phyloP scores from a whole-genome alignment of 1,140 invertebrate genomes.

The Pissodes strobi region DNA sequence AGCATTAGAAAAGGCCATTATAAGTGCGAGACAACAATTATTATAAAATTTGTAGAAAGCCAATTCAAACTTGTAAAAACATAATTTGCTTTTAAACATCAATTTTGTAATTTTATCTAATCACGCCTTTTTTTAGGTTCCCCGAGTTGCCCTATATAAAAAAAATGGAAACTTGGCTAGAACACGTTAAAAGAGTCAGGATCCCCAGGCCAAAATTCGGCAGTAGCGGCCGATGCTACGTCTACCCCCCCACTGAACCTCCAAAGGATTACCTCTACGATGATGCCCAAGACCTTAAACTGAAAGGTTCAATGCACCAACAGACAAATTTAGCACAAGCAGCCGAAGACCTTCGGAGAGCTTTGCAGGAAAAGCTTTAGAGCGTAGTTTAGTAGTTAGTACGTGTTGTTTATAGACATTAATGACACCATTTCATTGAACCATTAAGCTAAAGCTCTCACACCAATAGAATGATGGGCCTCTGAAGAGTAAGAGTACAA shows the following conservation, averaged over 20 bases:
- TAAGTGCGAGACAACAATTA: too few species aligned
- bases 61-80: too few species aligned
- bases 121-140: not conserved
- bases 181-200: constrained; percentile 77
- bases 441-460: too few species aligned
- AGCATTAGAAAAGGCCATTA: too few species aligned
- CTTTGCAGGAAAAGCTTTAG: constrained; percentile 59
- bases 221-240: constrained; percentile 51
- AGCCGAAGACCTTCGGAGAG: constrained; percentile 72
- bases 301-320: constrained; percentile 50
- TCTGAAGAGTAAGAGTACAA: too few species aligned
- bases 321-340: constrained; percentile 67
- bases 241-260: constrained; percentile 63
- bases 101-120: too few species aligned
- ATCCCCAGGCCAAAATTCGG: constrained; percentile 84
- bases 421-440: too few species aligned
- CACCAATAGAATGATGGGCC: too few species aligned
- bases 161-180: constrained; percentile 80
- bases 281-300: constrained; percentile 58
- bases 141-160: not conserved
- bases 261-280: constrained; percentile 67
- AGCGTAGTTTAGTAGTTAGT: too few species aligned
- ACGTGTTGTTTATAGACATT: too few species aligned
- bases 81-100: too few species aligned
- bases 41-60: too few species aligned